Base-by-base conservation (phyloP, 2,113 vertebrate genomes). In the Baryphthengus martii region DNA sequence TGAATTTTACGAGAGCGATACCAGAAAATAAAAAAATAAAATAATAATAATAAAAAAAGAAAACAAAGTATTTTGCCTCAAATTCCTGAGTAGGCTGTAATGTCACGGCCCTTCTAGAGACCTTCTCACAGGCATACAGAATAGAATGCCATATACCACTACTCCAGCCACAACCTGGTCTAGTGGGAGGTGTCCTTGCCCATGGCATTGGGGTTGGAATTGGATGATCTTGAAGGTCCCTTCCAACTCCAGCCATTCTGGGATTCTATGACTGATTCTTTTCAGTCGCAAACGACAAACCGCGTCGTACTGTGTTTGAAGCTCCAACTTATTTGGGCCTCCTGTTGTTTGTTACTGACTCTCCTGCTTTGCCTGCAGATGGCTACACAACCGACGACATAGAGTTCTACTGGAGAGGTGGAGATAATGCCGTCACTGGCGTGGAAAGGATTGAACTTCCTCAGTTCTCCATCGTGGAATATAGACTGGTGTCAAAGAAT, bases 311-410 rank as follows among this genome's bases (percentile, higher is more conserved):
- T 35, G 25, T 79, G 49, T 59, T 70, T 83, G 78, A 88, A 88
- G 37, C 58, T 83, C 23, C 3, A n/a, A n/a, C n/a, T n/a, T n/a
- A 0, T 89, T 77, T 55, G 40, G 61, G 31, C 31, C 44, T 79
- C 21, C 26, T 82, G 45, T 65, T 88, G 42, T 75, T 75, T 44
- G 52, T 56, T 29, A 53, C 33, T 90, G 67, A 16, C 53, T 44
- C 82, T 33, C 76, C 61, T 95, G n/a, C 49, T 95, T 93, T 96
- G 44, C 73, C 37, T 93, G 63, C 97, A 99, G 99, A 99, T 93
- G 99, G 99, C 87, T 99, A 99, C 96, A 99, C 99, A 9, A 99
- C 99, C 3, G 99, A 99, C 16, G 99, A 99, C 94, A 99, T 99
- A 23, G 99, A 99, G 86, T 99, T 99, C 97, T 99, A 99, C 96